These are phyloP conservation scores for Plutomurus gul DNA, from an alignment of 1,140 invertebrate genomes.

Conservation along the genomic window DNA sequence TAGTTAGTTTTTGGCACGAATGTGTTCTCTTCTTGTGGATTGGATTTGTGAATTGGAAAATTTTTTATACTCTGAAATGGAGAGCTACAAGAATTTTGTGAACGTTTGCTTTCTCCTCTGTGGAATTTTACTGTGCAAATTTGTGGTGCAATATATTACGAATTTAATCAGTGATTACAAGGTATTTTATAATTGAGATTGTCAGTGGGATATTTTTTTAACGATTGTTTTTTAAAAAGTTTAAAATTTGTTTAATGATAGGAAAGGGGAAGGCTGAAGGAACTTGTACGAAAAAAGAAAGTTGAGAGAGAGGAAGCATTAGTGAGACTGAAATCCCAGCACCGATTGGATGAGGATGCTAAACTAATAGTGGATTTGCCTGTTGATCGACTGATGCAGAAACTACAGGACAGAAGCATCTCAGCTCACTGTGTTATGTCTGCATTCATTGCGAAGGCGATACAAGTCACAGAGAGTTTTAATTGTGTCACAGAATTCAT, in stretches of 20 bases:
- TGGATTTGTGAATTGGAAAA: too few species aligned
- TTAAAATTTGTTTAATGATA: neutral
- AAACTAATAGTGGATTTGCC: constrained; percentile 11
- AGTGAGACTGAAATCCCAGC: neutral
- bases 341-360: neutral
- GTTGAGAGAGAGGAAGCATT: neutral
- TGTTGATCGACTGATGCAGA: constrained; percentile 40
- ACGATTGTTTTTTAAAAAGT: neutral
- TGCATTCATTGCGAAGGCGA: constrained; percentile 54
- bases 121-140: neutral
- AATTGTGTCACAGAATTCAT: constrained; percentile 58
- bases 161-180: neutral
- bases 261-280: constrained; percentile 32
- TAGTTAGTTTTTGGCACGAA: too few species aligned
- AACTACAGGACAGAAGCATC: constrained; percentile 43
- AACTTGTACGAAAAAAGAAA: constrained; percentile 13
- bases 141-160: neutral
- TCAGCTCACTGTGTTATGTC: constrained; percentile 41
- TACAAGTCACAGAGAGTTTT: constrained; percentile 54
- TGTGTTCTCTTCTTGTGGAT: too few species aligned
- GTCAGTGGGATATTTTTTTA: neutral
- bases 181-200: neutral
- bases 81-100: neutral
- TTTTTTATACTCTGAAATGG: too few species aligned
- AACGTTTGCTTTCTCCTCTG: too few species aligned